phyloP scores from a whole-genome alignment of 1,140 invertebrate genomes.

The Marisa cornuarietis region DNA sequence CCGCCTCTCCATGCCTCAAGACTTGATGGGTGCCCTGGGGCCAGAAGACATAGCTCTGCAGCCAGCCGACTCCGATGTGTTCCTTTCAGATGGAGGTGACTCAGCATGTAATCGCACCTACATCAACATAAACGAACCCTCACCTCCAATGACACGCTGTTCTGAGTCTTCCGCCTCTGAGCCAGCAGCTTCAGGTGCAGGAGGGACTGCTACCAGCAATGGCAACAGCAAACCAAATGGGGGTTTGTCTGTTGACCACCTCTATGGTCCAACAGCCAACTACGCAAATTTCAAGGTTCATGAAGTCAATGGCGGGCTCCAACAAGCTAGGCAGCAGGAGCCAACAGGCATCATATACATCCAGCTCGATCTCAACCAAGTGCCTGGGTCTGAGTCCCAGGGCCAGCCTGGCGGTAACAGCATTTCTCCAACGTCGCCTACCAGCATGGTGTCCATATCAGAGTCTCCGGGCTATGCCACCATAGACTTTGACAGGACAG shows the following conservation, averaged over 20 bases:
- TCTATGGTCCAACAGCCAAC: conserved; percentile 28
- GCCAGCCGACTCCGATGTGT: conserved; percentile 35
- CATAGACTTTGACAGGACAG: conserved; percentile 93
- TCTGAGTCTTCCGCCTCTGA: neutral
- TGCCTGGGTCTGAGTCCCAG: conserved; percentile 27
- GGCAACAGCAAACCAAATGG: neutral
- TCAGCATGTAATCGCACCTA: conserved; percentile 36
- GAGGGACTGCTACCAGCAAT: neutral
- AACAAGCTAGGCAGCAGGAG: conserved; percentile 16
- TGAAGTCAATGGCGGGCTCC: conserved; percentile 7
- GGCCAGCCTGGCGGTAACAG: conserved; percentile 31
- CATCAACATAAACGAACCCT: conserved; percentile 42
- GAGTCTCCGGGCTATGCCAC: conserved; percentile 78
- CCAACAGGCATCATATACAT: conserved; percentile 76
- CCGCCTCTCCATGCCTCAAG: conserved; percentile 27
- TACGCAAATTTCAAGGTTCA: conserved; percentile 45
- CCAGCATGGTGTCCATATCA: conserved; percentile 55
- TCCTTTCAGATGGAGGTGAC: conserved; percentile 34
- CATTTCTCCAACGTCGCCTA: conserved; percentile 70
- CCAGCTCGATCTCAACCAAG: conserved; percentile 77
- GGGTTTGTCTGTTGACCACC: conserved; percentile 18
- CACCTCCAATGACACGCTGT: neutral
- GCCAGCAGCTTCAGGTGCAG: neutral
- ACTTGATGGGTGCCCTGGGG: conserved; percentile 11
- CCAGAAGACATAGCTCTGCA: neutral